phyloP scores from a whole-genome alignment of 2,888 invertebrate genomes.

The Polydesmus complanatus region DNA sequence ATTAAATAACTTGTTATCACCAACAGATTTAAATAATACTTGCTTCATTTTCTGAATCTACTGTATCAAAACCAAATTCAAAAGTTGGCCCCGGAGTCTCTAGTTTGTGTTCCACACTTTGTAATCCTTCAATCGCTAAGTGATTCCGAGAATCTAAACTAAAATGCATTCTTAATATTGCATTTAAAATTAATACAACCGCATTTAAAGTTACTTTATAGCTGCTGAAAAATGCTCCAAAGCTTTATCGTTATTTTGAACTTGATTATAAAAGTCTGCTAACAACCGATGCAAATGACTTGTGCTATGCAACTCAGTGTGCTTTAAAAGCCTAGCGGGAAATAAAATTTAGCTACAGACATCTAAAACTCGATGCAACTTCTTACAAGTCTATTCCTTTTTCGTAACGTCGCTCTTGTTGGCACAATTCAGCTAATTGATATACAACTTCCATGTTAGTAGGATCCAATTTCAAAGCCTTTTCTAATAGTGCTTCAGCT shows the following conservation, averaged over 20 bases:
- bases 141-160: conserved; percentile 50
- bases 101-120: conserved; percentile 39
- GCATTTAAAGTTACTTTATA: conserved; percentile 37
- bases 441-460: conserved; percentile 57
- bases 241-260: conserved; percentile 52
- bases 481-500: conserved; percentile 54
- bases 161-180: conserved; percentile 10
- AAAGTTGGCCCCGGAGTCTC: conserved; percentile 23
- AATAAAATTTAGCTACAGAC: neutral
- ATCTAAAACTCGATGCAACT: no score
- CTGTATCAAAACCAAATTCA: conserved; percentile 29
- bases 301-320: conserved; percentile 46
- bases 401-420: conserved; percentile 41
- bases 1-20: neutral
- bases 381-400: conserved; percentile 48
- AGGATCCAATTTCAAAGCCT: conserved; percentile 55
- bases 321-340: conserved; percentile 41
- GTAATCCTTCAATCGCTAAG: conserved; percentile 48
- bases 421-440: conserved; percentile 53
- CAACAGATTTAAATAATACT: conserved; percentile 7
- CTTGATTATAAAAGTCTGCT: conserved; percentile 46
- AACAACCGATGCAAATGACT: conserved; percentile 50
- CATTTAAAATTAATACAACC: neutral
- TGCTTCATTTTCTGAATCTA: conserved; percentile 32
- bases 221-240: conserved; percentile 52